Conservation (phyloP, 2,113 vertebrate genomes). For the Cygnus atratus region DNA sequence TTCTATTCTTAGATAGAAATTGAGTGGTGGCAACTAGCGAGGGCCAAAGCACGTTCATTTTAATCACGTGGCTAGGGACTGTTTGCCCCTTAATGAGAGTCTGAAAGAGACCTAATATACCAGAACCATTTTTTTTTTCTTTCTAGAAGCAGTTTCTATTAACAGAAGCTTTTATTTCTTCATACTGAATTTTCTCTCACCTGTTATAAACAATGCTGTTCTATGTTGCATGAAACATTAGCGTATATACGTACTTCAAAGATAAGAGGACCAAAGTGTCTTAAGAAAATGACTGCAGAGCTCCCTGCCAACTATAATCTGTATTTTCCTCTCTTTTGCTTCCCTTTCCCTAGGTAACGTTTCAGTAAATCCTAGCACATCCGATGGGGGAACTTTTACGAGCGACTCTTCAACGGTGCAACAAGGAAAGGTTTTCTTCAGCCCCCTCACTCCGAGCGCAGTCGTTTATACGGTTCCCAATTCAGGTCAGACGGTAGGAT, state of each 20-base stretch:
- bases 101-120: conserved; percentile 9
- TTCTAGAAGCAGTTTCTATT: neutral
- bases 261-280: neutral
- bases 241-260: neutral
- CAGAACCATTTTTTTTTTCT: neutral
- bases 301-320: conserved; percentile 6
- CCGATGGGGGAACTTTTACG: conserved; percentile 82
- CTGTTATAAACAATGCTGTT: neutral
- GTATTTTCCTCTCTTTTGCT: neutral
- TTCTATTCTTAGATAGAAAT: conserved; percentile 68
- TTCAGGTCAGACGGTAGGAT: conserved; percentile 76
- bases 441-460: conserved; percentile 85
- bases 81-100: conserved; percentile 13
- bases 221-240: neutral
- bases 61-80: conserved; percentile 32
- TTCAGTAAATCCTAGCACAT: conserved; percentile 83
- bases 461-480: conserved; percentile 92
- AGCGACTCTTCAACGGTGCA: conserved; percentile 76
- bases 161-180: neutral
- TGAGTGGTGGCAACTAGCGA: conserved; percentile 50
- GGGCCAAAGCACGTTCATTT: conserved; percentile 52
- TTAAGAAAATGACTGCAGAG: neutral
- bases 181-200: neutral
- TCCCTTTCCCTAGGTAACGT: conserved; percentile 80
- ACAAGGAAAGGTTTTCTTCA: conserved; percentile 85